Conservation (phyloP, 2,113 vertebrate genomes). For the Rhombomys opimus region DNA sequence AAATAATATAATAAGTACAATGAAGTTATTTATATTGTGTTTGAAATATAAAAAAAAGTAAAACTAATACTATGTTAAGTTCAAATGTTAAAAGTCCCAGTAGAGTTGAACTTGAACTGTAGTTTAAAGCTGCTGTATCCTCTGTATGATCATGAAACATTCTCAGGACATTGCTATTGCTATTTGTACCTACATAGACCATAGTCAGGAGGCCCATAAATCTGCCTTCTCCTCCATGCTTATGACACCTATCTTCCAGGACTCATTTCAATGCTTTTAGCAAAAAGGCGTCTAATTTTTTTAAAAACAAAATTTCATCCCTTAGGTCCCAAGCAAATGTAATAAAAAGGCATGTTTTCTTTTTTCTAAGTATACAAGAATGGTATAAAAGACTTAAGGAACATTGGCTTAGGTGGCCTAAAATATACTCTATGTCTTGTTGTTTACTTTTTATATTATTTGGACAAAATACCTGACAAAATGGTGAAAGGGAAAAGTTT, state of each 20-base stretch:
- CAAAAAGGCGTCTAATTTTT: neutral
- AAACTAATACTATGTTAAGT: neutral
- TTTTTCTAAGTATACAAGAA: neutral
- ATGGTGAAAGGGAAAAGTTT: neutral
- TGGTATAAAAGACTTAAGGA: neutral
- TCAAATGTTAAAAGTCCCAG: neutral
- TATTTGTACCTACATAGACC: neutral
- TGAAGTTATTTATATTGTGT: neutral
- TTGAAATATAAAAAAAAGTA: conserved; percentile 41
- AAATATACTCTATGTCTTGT: neutral
- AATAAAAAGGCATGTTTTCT: neutral
- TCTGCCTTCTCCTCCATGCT: no score
- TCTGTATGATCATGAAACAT: neutral
- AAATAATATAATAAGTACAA: conserved; percentile 52
- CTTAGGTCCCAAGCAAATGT: neutral
- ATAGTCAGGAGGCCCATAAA: neutral
- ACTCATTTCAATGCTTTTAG: neutral
- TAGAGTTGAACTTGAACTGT: neutral
- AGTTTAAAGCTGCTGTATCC: neutral
- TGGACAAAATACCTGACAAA: neutral
- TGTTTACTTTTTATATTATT: neutral
- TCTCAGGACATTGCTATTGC: neutral
- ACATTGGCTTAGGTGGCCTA: neutral
- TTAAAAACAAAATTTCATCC: neutral
- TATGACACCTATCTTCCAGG: neutral